These are phyloP conservation scores for Cherax destructor DNA, from an alignment of 1,140 invertebrate genomes.

Conservation along the genomic window DNA sequence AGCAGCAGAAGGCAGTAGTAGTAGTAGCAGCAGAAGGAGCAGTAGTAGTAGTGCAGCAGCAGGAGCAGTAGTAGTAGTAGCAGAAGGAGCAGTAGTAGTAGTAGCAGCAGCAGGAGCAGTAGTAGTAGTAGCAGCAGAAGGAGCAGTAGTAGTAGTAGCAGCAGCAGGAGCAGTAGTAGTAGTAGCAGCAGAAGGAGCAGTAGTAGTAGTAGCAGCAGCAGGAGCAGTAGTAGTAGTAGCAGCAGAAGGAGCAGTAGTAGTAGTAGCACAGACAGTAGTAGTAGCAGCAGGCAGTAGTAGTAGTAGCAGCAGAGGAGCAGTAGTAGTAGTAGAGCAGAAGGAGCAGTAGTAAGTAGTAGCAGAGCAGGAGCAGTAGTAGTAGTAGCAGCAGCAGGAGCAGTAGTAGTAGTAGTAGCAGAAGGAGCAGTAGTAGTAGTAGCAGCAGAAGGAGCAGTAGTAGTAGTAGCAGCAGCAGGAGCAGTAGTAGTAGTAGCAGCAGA, in stretches of 20 bases:
- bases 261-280: not conserved
- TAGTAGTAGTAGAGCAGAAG: not conserved
- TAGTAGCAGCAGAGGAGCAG: not conserved
- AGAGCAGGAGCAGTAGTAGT: not conserved
- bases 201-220: not conserved
- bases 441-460: not conserved
- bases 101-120: not conserved
- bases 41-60: not conserved
- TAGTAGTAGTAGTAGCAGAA: no score
- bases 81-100: not conserved
- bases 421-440: not conserved
- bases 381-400: not conserved
- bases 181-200: not conserved
- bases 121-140: not conserved
- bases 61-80: not conserved
- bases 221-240: constrained; percentile 10
- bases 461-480: not conserved
- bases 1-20: not conserved
- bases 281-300: not conserved
- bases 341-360: not conserved
- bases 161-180: not conserved
- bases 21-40: not conserved
- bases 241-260: not conserved
- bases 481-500: not conserved
- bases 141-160: not conserved